Base-by-base conservation (phyloP, 2,797 vertebrate genomes). In the Enteromius afrohamiltoni region DNA sequence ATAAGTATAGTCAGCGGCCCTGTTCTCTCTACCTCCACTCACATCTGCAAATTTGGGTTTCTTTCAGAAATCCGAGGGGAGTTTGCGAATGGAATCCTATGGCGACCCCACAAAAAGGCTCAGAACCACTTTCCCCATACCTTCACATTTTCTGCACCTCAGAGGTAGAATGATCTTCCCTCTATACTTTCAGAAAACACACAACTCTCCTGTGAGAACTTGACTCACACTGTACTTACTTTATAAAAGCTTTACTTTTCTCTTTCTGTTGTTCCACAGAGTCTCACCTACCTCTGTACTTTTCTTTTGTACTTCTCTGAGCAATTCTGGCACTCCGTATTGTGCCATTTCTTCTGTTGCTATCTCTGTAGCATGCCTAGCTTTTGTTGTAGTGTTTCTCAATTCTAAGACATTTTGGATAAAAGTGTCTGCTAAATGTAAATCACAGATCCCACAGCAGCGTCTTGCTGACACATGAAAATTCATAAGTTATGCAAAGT, bases 341-440 rank as follows among this genome's bases (percentile, higher is more conserved):
- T 49, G 40, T 45, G 51, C 8, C 34, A 58, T 37, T 77, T 77
- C 40, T 62, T 10, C 16, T 21, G 65, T 26, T 80, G 40, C 65
- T 55, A 8, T 70, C 51, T 80, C 13, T 1, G 19, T 29, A 26
- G 34, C 11, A 76, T 34, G 47, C 7, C 10, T 53, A n/a, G 23
- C 62, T 55, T 67, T 82, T 83, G 45, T 76, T 45, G 40, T 71
- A 80, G 51, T 34, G 2, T 70, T 71, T 26, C 11, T 71, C 13
- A 0, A 47, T 62, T 69, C 29, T 11, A 42, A 68, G 45, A 40
- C n/a, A 26, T 65, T 55, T 49, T 76, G 62, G 60, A 42, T 83
- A 67, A 76, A 55, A 42, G 26, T 49, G 26, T 23, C 14, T 55
- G 31, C 47, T 79, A n/a, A 53, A 34, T 2, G 1, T 13, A 21